These are phyloP conservation scores for Clytia hemisphaerica DNA, from an alignment of 30 jellyfish, hydroid and myxozoan species.

Conservation along the genomic window DNA sequence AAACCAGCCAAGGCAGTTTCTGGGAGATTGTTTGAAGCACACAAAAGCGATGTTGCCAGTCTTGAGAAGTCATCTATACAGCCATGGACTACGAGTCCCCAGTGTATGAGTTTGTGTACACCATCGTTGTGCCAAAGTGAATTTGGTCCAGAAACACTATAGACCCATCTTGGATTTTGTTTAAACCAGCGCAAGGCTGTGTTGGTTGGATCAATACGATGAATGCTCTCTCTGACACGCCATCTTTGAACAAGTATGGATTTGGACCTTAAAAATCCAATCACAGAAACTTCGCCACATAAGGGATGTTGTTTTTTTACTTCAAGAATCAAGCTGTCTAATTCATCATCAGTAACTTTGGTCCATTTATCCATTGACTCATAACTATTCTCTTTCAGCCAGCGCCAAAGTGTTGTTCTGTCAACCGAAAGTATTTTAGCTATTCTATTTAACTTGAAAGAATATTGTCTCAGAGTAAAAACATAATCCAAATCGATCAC, in stretches of 20 bases:
- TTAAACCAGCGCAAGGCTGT: constrained; percentile 27
- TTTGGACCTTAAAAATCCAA: constrained; percentile 28
- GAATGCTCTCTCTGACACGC: constrained; percentile 18
- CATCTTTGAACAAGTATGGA: constrained; percentile 30
- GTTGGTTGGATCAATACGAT: constrained; percentile 22
- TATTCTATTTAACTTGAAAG: too few relatives aligned
- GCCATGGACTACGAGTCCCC: constrained; percentile 30
- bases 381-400: too few relatives aligned
- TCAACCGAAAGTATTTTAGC: too few relatives aligned
- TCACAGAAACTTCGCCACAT: constrained; percentile 32
- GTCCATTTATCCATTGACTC: constrained; percentile 14
- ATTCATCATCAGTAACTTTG: constrained; percentile 16
- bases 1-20: constrained; percentile 33
- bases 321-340: constrained; percentile 27
- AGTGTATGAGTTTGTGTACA: constrained; percentile 27
- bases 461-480: too few relatives aligned
- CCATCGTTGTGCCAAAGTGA: constrained; percentile 41
- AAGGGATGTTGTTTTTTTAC: constrained; percentile 16
- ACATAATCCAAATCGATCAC: too few relatives aligned
- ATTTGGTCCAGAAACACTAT: constrained; percentile 20
- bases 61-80: constrained; percentile 29
- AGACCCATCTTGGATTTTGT: constrained; percentile 14
- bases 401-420: too few relatives aligned
- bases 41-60: constrained; percentile 11
- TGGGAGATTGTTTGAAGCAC: constrained; percentile 20